Evolutionary conservation across 2,113 vertebrate genomes (phyloP).

Genomic region (Macrotis lagotis): DNA sequence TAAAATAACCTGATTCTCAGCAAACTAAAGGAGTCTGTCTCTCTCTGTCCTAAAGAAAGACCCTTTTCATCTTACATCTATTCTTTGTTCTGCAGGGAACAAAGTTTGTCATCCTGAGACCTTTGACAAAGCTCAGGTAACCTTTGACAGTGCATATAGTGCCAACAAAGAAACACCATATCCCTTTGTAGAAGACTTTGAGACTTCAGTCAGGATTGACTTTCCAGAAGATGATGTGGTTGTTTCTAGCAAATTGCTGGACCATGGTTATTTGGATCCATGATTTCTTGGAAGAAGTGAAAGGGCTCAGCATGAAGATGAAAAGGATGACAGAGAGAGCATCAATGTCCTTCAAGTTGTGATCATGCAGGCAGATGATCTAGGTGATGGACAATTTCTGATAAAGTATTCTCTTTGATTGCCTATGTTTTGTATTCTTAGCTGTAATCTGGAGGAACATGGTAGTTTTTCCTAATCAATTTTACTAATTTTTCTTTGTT

Average conservation of each 20-base stretch:
- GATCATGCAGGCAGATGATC: constrained; percentile 86
- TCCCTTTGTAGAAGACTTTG: constrained; percentile 58
- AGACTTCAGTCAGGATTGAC: constrained; percentile 41
- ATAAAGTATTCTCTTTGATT: constrained; percentile 89
- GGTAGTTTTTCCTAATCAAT: constrained; percentile 80
- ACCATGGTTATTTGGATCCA: constrained; percentile 75
- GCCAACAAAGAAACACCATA: constrained; percentile 56
- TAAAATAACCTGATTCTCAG: constrained; percentile 39
- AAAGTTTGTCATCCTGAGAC: constrained; percentile 67
- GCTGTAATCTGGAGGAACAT: constrained; percentile 83
- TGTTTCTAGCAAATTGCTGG: constrained; percentile 78
- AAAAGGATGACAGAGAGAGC: constrained; percentile 80
- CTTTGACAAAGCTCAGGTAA: constrained; percentile 66
- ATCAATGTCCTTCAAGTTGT: constrained; percentile 73
- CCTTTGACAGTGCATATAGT: neutral
- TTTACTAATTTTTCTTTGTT: constrained; percentile 80
- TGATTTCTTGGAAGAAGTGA: constrained; percentile 67
- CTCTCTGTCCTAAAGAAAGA: constrained; percentile 58
- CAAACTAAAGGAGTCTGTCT: constrained; percentile 37
- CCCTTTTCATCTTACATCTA: constrained; percentile 54
- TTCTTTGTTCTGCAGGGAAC: constrained; percentile 70
- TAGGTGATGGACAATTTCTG: constrained; percentile 89
- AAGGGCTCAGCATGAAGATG: constrained; percentile 77
- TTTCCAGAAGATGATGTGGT: constrained; percentile 25
- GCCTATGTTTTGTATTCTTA: constrained; percentile 87